phyloP scores from a whole-genome alignment of 2,113 vertebrate genomes.

The Gopherus evgoodei region DNA sequence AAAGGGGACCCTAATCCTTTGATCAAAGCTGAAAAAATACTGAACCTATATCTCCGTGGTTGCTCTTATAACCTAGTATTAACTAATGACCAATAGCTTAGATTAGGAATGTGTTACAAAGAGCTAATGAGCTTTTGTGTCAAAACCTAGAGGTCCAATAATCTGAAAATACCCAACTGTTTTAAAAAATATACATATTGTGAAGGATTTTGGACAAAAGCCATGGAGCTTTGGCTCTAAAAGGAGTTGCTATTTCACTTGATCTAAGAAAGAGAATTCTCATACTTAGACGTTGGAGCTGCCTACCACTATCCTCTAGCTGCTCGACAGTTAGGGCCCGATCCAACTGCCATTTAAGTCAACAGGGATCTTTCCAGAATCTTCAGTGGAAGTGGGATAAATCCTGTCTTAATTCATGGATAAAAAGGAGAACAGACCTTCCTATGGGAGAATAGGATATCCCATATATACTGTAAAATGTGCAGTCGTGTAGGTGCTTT shows the following conservation, averaged over 20 bases:
- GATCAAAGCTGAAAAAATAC: slow-evolving; percentile 8
- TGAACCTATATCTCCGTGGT: background rate
- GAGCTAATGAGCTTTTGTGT: background rate
- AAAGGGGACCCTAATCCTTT: background rate
- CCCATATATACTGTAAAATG: background rate
- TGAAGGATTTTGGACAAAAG: background rate
- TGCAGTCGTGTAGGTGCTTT: slow-evolving; percentile 12
- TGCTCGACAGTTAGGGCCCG: background rate
- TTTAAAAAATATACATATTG: background rate
- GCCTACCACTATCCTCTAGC: background rate
- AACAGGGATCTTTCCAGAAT: background rate
- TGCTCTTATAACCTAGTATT: background rate
- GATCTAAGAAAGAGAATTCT: background rate
- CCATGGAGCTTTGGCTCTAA: background rate
- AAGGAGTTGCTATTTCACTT: background rate
- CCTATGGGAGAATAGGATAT: background rate
- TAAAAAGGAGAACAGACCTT: background rate
- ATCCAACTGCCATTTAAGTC: background rate
- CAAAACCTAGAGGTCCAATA: background rate
- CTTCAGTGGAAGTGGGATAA: background rate
- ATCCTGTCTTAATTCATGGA: background rate
- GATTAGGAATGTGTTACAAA: background rate
- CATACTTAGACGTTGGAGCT: background rate
- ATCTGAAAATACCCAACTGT: background rate
- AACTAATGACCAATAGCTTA: background rate